Conservation (phyloP, 2,888 invertebrate species). For the Ichneumoninae sp. region DNA sequence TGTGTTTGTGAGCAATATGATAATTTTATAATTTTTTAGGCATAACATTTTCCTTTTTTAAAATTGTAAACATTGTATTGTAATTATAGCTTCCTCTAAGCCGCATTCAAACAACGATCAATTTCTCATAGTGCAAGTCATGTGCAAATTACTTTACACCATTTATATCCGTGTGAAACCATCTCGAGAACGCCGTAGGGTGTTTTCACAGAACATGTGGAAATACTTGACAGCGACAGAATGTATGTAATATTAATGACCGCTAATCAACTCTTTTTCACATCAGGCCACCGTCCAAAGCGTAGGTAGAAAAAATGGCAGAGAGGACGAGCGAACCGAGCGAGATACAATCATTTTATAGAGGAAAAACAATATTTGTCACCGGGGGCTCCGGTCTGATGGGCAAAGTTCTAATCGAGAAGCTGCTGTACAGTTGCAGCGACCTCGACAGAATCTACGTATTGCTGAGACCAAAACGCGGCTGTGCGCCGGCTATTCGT, state of each 20-base stretch:
- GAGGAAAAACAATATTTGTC: conserved; percentile 82
- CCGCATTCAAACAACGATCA: too few relatives aligned
- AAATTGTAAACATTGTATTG: too few relatives aligned
- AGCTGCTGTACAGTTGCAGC: conserved; percentile 82
- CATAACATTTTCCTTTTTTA: too few relatives aligned
- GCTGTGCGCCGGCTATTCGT: conserved; percentile 80
- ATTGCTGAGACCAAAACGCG: conserved; percentile 82
- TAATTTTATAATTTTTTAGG: too few relatives aligned
- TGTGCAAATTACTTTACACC: too few relatives aligned
- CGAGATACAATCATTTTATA: conserved; percentile 78
- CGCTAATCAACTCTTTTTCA: not conserved
- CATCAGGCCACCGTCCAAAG: not conserved
- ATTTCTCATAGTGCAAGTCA: too few relatives aligned
- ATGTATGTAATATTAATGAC: not conserved
- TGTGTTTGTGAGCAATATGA: too few relatives aligned
- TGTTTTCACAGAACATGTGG: too few relatives aligned
- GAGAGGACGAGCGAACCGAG: conserved; percentile 69
- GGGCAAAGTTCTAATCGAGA: conserved; percentile 85
- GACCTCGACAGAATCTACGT: conserved; percentile 83
- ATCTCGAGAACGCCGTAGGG: too few relatives aligned
- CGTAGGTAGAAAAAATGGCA: not conserved
- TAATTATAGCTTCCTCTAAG: too few relatives aligned
- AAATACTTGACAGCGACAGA: too few relatives aligned
- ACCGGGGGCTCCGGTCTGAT: conserved; percentile 84
- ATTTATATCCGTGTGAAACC: too few relatives aligned